Evolutionary conservation across 2,797 vertebrate genomes (phyloP).

Genomic region (Characodon lateralis): DNA sequence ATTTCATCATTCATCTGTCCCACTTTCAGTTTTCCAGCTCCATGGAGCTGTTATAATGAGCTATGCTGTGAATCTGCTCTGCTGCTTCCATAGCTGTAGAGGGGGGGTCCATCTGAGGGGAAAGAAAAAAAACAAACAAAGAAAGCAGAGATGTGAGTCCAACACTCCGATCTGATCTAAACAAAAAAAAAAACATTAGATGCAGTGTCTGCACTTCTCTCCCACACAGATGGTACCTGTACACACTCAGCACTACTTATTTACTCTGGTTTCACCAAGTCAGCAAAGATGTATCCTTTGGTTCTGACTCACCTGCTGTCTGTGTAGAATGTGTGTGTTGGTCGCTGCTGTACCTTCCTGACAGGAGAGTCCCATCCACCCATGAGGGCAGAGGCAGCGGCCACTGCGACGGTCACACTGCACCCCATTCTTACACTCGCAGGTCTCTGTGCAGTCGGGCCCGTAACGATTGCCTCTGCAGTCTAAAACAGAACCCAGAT

Average conservation of each 20-base stretch:
- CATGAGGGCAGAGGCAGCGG: conserved; percentile 83
- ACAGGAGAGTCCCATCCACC: conserved; percentile 84
- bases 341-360: conserved; percentile 81
- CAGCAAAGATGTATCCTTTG: conserved; percentile 44
- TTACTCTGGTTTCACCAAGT: conserved; percentile 48
- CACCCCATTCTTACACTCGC: conserved; percentile 82
- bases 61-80: conserved; percentile 53
- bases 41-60: conserved; percentile 63
- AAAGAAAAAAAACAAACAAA: conserved; percentile 29
- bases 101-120: conserved; percentile 69
- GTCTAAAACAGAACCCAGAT: conserved; percentile 68
- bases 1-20: conserved; percentile 21
- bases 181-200: conserved; percentile 17
- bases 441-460: conserved; percentile 84
- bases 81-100: conserved; percentile 41
- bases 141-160: conserved; percentile 29
- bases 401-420: conserved; percentile 83
- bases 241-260: conserved; percentile 34
- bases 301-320: conserved; percentile 38
- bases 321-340: neutral
- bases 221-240: neutral
- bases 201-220: conserved; percentile 45
- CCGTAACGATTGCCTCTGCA: conserved; percentile 84
- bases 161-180: conserved; percentile 33
- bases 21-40: conserved; percentile 15